These are phyloP conservation scores for Azorinus chamasolen DNA, from an alignment of 2,888 invertebrate genomes.

Conservation along the genomic window DNA sequence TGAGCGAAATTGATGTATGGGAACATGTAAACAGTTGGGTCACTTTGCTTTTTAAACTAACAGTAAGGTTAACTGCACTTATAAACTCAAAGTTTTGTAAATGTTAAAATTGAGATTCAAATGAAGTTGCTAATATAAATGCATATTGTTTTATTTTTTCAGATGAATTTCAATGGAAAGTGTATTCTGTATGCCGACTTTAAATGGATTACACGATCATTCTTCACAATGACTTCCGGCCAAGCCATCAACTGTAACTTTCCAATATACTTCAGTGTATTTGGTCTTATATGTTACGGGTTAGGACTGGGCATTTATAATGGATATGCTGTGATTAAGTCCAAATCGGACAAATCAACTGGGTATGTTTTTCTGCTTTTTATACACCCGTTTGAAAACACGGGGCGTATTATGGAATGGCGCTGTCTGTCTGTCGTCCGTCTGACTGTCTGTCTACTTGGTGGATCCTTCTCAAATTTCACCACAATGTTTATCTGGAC, in stretches of 20 bases:
- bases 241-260: constrained; percentile 68
- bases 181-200: constrained; percentile 74
- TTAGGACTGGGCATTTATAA: constrained; percentile 69
- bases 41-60: too few species aligned
- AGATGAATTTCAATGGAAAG: constrained; percentile 72
- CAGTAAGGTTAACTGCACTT: too few species aligned
- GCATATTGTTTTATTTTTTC: constrained; percentile 43
- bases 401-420: too few species aligned
- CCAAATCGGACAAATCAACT: constrained; percentile 69
- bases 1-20: too few species aligned
- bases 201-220: constrained; percentile 57
- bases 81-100: too few species aligned
- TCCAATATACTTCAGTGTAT: constrained; percentile 72
- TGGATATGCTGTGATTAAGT: constrained; percentile 67
- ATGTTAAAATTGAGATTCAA: too few species aligned
- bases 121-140: background rate
- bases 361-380: constrained; percentile 71
- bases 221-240: constrained; percentile 42
- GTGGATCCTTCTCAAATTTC: too few species aligned
- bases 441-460: too few species aligned
- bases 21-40: too few species aligned
- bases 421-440: too few species aligned
- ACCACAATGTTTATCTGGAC: too few species aligned
- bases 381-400: too few species aligned
- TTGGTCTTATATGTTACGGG: constrained; percentile 75